Evolutionary conservation across 1,140 invertebrate species (phyloP), one percentile per base, ranked within the genome.

Genomic region (Marisa cornuarietis): DNA sequence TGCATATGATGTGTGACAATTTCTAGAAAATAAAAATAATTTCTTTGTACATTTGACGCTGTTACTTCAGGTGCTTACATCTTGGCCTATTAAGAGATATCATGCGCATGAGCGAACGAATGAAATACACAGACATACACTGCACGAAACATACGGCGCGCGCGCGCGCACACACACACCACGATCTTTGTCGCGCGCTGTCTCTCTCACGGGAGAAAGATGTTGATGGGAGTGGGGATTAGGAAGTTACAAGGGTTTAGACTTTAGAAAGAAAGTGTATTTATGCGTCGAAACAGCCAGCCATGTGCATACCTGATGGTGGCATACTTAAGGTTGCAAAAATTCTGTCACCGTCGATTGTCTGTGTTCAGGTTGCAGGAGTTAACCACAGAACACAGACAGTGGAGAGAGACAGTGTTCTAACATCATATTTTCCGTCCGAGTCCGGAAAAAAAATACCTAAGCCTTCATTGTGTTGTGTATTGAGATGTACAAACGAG

Each of bases 1-100:
- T 49, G 24, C 6, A 72, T 68, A 72, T 75, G 42, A 71, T 74
- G 18, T 61, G 71, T 66, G 73, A 79, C 54, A 63, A 31, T 5
- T 31, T 58, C 16, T 51, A 26, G 31, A 61, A 51, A 52, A 26
- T 54, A 75, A 31, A 52, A n/a, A 18, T 26, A 63, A 61, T 26
- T 31, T 42, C 69, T 58, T 58, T 58, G 54, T 58, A 58, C 54
- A 71, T 51, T 71, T 71, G 9, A n/a, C 18, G 31, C 69, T 71
- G 66, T 68, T 18, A 58, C 16, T 58, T 58, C 54, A 58, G 54
- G 16, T 58, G 54, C 16, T 14, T 58, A 58, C 4, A 18, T 68
- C 31, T 68, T 24, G 14, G n/a, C 31, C 4, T 20, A 68, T 22
- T n/a, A 24, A 14, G 31, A 22, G 24, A 65, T 65, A 22, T 65